Evolutionary conservation across 1,140 invertebrate species (phyloP), one percentile per base, ranked within the genome.

Genomic region (Dryas iulia): DNA sequence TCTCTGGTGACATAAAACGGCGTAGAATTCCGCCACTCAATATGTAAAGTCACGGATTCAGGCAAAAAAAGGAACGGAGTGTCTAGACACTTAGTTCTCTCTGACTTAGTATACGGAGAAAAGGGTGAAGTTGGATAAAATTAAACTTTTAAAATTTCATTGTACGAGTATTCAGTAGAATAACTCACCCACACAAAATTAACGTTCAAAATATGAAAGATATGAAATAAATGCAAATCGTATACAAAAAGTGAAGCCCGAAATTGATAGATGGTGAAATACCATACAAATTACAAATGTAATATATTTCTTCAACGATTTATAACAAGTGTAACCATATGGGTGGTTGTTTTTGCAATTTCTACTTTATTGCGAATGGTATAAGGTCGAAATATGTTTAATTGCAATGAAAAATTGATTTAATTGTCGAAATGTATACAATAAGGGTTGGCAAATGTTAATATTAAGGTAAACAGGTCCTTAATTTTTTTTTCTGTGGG

Each of bases 251-350:
- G 5, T 33, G 33, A 21, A 54, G 11, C 12, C 25, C 23, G 24
- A 69, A 24, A 69, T 57, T 69, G 60, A 69, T 64, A 58, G 67
- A 69, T 69, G 33, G 59, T 69, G 21, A 28, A 64, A 63, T 52
- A 63, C 57, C 39, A 53, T 31, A 59, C 47, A 67, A 59, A 63
- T 69, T 69, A 69, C 64, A 18, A 61, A 11, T 35, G 24, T 54
- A 58, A 66, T 53, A 70, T 62, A 59, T 54, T 54, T 65, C 33
- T 14, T 35, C 52, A 63, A 33, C 59, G 60, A 61, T 61, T 31
- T 39, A 57, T 24, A 18, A 69, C 23, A n/a, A 57, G 21, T 18
- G 14, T 4, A 56, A 18, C 10, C 25, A 12, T 47, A 1, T 3
- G 6, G 1, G 0, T 0, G 0, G 10, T 14, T 21, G 18, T 0